These are phyloP conservation scores for Vombatus ursinus DNA, from an alignment of 2,113 vertebrate species.

Conservation along the genomic window DNA sequence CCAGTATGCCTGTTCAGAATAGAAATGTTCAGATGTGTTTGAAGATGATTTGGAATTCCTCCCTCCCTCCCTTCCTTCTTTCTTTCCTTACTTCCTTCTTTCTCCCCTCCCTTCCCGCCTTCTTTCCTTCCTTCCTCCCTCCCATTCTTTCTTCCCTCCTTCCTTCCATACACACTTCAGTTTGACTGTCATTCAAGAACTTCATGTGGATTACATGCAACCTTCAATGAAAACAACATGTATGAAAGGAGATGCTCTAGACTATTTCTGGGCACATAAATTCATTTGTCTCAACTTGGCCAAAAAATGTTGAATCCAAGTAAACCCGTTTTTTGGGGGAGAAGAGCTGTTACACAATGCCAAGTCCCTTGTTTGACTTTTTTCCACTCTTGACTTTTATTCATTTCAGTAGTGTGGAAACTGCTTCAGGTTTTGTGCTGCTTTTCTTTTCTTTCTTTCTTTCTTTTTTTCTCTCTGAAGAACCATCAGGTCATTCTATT, in stretches of 20 bases:
- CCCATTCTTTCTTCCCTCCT: neutral
- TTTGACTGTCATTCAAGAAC: too few species aligned
- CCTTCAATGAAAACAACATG: neutral
- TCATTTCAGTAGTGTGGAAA: neutral
- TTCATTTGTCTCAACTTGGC: constrained; percentile 41
- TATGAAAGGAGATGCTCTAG: constrained; percentile 3
- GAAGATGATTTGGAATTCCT: too few species aligned
- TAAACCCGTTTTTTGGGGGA: constrained; percentile 13
- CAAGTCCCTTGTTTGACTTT: neutral
- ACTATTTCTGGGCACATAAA: constrained; percentile 48
- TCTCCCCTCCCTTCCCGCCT: neutral
- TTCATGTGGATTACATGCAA: neutral
- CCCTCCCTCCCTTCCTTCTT: neutral
- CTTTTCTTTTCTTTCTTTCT: neutral
- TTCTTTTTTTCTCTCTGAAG: neutral
- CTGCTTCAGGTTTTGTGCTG: neutral
- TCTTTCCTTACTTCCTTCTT: neutral
- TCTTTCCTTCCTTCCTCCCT: neutral
- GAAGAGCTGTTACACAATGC: neutral
- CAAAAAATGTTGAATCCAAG: constrained; percentile 25
- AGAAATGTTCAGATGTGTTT: too few species aligned
- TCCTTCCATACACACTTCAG: neutral
- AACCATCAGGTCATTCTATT: neutral
- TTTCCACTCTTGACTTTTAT: constrained; percentile 11
- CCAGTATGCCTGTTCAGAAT: too few species aligned